Percentiles rank a stretch among this genome's conserved stretches.
These are phyloP conservation scores for Geotrupes spiniger DNA, from an alignment of 2,888 invertebrate genomes.

Conservation along the genomic window DNA sequence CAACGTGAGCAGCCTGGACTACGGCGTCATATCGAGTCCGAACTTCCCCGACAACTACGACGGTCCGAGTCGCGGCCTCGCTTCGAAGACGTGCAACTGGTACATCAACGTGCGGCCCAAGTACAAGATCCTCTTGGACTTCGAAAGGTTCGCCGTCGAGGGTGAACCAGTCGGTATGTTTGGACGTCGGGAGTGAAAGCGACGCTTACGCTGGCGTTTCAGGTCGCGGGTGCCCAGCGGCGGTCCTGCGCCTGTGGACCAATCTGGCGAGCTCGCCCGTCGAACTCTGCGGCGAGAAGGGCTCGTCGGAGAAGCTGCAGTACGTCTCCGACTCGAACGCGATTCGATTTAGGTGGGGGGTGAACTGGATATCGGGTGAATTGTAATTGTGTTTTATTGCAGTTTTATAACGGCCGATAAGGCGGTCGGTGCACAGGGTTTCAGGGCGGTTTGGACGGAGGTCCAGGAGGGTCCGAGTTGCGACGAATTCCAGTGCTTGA, in stretches of 20 bases:
- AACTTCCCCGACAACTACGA: constrained; percentile 90
- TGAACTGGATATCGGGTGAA: not conserved
- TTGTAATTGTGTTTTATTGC: constrained; percentile 34
- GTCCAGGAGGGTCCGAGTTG: constrained; percentile 66
- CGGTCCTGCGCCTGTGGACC: constrained; percentile 86
- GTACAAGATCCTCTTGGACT: constrained; percentile 86
- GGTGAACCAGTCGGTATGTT: constrained; percentile 80
- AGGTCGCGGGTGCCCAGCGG: constrained; percentile 90
- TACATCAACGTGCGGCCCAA: constrained; percentile 83
- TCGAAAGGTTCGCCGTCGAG: constrained; percentile 90
- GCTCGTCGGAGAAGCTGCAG: constrained; percentile 72
- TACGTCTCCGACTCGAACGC: constrained; percentile 83
- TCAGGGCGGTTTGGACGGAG: constrained; percentile 94
- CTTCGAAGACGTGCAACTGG: constrained; percentile 95
- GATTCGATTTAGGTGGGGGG: constrained; percentile 76
- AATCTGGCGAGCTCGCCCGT: constrained; percentile 76
- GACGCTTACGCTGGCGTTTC: constrained; percentile 21
- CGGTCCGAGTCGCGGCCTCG: constrained; percentile 72
- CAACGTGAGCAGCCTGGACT: constrained; percentile 81
- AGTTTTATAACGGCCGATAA: constrained; percentile 95
- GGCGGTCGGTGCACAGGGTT: constrained; percentile 91
- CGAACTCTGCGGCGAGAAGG: constrained; percentile 87
- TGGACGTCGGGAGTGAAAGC: too few relatives aligned
- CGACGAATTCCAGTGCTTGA: constrained; percentile 69
- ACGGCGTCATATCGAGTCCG: constrained; percentile 83